Percentiles rank a stretch among this genome's conserved stretches.
phyloP scores from a whole-genome alignment of 2,113 vertebrate genomes.

The Xerus inauris region DNA sequence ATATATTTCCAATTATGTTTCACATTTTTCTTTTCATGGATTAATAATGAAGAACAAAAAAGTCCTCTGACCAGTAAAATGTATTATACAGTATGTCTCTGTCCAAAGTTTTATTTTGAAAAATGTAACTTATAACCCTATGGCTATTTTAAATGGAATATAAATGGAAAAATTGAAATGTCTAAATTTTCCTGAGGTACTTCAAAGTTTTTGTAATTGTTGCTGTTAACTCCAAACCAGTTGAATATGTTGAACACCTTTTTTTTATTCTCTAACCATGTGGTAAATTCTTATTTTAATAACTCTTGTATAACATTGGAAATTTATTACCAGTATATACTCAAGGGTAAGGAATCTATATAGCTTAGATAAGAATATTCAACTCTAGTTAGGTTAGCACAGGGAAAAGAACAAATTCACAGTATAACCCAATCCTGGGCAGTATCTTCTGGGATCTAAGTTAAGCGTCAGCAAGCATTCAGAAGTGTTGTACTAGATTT shows the following conservation, averaged over 20 bases:
- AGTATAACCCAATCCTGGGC: neutral
- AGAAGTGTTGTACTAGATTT: neutral
- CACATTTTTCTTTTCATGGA: conserved; percentile 34
- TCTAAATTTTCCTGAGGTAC: neutral
- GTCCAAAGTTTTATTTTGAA: conserved; percentile 45
- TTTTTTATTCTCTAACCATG: neutral
- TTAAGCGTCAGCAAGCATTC: neutral
- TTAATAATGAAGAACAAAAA: conserved; percentile 61
- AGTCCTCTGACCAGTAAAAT: conserved; percentile 34
- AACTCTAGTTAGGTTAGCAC: neutral
- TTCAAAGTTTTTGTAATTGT: neutral
- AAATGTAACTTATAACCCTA: conserved; percentile 40
- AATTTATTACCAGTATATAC: neutral
- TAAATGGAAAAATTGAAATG: neutral
- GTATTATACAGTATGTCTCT: conserved; percentile 27
- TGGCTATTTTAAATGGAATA: neutral
- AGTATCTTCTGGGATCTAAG: neutral
- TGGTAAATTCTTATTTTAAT: neutral
- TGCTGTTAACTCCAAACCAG: neutral
- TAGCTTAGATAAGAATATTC: neutral
- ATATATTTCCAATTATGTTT: conserved; percentile 53
- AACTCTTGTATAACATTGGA: neutral
- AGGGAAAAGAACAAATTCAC: neutral
- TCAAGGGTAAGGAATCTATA: neutral
- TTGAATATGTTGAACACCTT: neutral